Base-by-base conservation (phyloP, 2,888 invertebrate genomes). In the Lasioglossum leucozonium region DNA sequence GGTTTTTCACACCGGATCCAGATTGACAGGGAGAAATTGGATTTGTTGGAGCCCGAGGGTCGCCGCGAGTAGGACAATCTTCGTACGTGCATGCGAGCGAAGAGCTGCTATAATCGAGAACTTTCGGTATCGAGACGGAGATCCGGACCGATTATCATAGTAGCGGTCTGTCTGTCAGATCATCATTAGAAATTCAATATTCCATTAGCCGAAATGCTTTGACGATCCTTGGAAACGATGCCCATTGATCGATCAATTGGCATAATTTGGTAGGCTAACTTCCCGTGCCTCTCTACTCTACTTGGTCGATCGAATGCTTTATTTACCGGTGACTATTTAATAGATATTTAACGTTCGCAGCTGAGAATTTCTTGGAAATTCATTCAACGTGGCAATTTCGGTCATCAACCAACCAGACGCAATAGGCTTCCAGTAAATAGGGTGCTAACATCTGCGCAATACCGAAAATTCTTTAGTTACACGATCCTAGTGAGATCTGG, bases 11-110 rank as follows among this genome's bases (percentile, higher is more conserved):
- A 26, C 67, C 26, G 34, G 22, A 5, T 10, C 22, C 37, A 40
- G 77, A 69, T 37, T 77, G 77, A 69, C 77, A 51, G 77, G 37
- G 42, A 69, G 79, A 47, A 79, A 74, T 79, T 77, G 69, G 77
- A 77, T 77, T 77, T 40, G 77, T 77, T 51, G 30, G 13, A 44
- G 37, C 51, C 26, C 77, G 40, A 18, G 47, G 34, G 26, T 51
- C 26, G 51, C 69, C 26, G 22, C 67, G 40, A 40, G 30, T 51
- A 18, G 18, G 22, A 47, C 47, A 34, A 30, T 22, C 34, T 72
- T 18, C 4, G 47, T 11, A 10, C 4, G 47, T 11, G 30, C 26
- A 13, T n/a, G n/a, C 18, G 40, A 8, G 44, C 22, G 22, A 72
- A 18, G 30, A 47, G 47, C 51, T 34, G 72, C 26, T 26, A 16